Evolutionary conservation across 2,113 vertebrate species (phyloP).

Genomic region (Helogale parvula): DNA sequence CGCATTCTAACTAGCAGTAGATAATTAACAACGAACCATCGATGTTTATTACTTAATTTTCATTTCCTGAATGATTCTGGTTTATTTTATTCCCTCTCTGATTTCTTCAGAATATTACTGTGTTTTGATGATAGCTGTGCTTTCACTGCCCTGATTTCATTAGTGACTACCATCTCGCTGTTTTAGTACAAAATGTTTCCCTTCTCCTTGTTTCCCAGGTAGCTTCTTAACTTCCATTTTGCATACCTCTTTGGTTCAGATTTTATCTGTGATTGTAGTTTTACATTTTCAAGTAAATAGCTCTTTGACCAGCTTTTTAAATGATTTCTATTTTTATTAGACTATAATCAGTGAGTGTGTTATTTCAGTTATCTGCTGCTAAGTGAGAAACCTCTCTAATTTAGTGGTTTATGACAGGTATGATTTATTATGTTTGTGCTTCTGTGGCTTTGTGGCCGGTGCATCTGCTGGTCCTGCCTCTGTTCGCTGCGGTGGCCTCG

Average conservation of each 20-base stretch:
- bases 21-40: background rate
- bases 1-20: background rate
- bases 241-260: background rate
- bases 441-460: background rate
- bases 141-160: background rate
- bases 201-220: background rate
- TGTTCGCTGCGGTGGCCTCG: too few relatives aligned
- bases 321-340: background rate
- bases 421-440: background rate
- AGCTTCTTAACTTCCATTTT: background rate
- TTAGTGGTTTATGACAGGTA: background rate
- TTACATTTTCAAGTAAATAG: constrained; percentile 11
- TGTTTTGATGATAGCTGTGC: background rate
- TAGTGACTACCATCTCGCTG: background rate
- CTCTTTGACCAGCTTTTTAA: background rate
- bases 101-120: background rate
- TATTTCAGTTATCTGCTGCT: background rate
- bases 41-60: background rate
- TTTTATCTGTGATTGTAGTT: background rate
- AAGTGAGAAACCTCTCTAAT: background rate
- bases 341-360: background rate
- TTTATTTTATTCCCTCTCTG: background rate
- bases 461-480: background rate
- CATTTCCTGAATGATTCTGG: background rate
- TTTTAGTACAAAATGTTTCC: background rate